Evolutionary conservation across 1,140 invertebrate genomes (phyloP), one percentile per base, ranked within the genome.

Genomic region (Heliconius himera): DNA sequence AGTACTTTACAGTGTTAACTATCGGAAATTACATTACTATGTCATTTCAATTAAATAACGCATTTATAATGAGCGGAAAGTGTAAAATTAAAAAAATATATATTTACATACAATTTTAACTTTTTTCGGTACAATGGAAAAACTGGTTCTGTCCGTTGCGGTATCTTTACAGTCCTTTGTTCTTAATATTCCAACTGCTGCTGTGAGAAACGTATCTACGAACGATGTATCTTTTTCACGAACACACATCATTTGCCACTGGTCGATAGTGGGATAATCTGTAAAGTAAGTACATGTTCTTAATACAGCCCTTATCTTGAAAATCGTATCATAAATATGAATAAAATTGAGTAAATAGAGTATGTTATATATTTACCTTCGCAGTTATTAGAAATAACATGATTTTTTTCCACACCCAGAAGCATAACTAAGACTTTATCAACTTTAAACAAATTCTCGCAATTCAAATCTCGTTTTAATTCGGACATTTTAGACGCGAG

Each of bases 191-290:
- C 96, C 96, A 49, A 97, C 96, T 0, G 97, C 97, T 5, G 97
- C 96, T 0, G 96, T 96, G 2, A 98, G 91, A 78, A 98, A 97
- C 78, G 97, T 96, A 66, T 97, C 97, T 8, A 98, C 97, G 85
- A 98, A 98, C 1, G 96, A 96, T 71, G 97, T 96, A 86, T 98
- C 97, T 87, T 98, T 97, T 86, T 98, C 97, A 0, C 96, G 96
- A 5, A 97, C 96, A 41, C 95, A 96, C 90, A 97, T 96, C 83
- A 97, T 96, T 56, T 96, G 95, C 97, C 97, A 98, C 82, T 96
- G 95, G 41, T 96, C 95, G 87, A 97, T 98, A 16, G 95, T 96
- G 1, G 97, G 95, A 78, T 98, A 95, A 26, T 96, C 96, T 95
- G 90, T 76, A 92, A 95, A 72, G 41, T 46, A 38, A 51, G 5